These are phyloP conservation scores for Drosophila pachea DNA, from an alignment of 1,140 invertebrate genomes.

Conservation along the genomic window DNA sequence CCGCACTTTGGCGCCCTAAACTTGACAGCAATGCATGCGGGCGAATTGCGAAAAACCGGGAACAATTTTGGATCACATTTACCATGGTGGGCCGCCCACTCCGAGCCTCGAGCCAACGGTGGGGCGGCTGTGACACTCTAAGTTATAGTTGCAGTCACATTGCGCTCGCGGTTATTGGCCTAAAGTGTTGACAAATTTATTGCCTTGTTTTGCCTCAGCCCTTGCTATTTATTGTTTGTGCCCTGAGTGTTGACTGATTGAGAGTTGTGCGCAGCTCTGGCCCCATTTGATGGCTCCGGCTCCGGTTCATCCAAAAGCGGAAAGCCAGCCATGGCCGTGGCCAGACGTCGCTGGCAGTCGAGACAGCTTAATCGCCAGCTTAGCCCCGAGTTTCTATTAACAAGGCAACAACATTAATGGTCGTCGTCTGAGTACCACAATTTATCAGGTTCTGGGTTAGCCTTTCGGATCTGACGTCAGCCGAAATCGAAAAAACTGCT, in stretches of 20 bases:
- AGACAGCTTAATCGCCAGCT: slow-evolving; percentile 58
- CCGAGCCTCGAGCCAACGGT: not conserved
- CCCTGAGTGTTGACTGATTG: slow-evolving; percentile 45
- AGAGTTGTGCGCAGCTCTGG: slow-evolving; percentile 45
- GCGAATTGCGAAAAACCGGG: slow-evolving; percentile 39
- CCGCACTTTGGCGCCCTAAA: slow-evolving; percentile 51
- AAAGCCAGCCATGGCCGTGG: slow-evolving; percentile 7
- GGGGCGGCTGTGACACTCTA: slow-evolving; percentile 3
- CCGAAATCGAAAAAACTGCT: not conserved
- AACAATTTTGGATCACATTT: slow-evolving; percentile 30
- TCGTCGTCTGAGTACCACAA: slow-evolving; percentile 17
- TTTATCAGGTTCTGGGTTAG: slow-evolving; percentile 28
- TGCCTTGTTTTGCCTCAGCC: slow-evolving; percentile 65
- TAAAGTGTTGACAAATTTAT: slow-evolving; percentile 74
- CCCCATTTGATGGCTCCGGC: slow-evolving; percentile 57
- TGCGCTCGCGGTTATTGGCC: slow-evolving; percentile 40
- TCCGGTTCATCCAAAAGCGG: slow-evolving; percentile 3
- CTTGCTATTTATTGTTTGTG: not conserved
- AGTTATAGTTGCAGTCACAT: slow-evolving; percentile 29
- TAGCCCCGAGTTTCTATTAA: slow-evolving; percentile 36
- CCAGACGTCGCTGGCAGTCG: slow-evolving; percentile 26
- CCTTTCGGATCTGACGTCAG: not conserved
- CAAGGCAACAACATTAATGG: slow-evolving; percentile 31
- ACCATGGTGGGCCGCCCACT: not conserved
- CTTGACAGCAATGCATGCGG: slow-evolving; percentile 25